Conservation (phyloP, 1,140 invertebrate species). For the Papilio glaucus region DNA sequence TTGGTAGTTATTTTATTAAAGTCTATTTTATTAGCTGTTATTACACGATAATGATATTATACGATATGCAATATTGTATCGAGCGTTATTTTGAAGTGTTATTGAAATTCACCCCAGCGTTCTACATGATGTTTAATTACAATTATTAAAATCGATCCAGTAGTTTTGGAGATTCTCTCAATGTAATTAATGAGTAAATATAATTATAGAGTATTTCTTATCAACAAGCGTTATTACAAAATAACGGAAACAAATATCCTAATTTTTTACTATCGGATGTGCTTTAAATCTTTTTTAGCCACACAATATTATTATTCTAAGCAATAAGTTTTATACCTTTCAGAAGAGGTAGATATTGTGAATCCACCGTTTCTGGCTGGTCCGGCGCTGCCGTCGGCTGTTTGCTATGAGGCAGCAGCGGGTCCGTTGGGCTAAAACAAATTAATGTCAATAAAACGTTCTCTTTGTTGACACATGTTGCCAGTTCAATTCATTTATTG, state of each 20-base stretch:
- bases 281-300: too few relatives aligned
- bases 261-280: too few relatives aligned
- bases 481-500: conserved; percentile 1
- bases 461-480: conserved; percentile 32
- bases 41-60: background rate
- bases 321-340: conserved; percentile 58
- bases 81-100: too few relatives aligned
- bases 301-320: too few relatives aligned
- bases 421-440: conserved; percentile 79
- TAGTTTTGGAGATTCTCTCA: too few relatives aligned
- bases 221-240: too few relatives aligned
- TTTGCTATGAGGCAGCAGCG: conserved; percentile 79
- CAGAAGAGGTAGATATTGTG: conserved; percentile 79
- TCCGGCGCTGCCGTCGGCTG: conserved; percentile 73
- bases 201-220: too few relatives aligned
- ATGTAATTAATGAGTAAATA: too few relatives aligned
- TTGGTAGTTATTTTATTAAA: conserved; percentile 2
- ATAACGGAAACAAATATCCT: too few relatives aligned
- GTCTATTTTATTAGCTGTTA: background rate
- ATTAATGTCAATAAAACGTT: conserved; percentile 38
- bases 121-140: too few relatives aligned
- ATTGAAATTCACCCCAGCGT: too few relatives aligned
- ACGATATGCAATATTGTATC: background rate
- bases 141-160: too few relatives aligned
- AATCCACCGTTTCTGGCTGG: conserved; percentile 65